Percentiles rank a stretch among this genome's conserved stretches.
Evolutionary conservation across 1,140 invertebrate species (phyloP).

Genomic region (Lethocerus indicus): DNA sequence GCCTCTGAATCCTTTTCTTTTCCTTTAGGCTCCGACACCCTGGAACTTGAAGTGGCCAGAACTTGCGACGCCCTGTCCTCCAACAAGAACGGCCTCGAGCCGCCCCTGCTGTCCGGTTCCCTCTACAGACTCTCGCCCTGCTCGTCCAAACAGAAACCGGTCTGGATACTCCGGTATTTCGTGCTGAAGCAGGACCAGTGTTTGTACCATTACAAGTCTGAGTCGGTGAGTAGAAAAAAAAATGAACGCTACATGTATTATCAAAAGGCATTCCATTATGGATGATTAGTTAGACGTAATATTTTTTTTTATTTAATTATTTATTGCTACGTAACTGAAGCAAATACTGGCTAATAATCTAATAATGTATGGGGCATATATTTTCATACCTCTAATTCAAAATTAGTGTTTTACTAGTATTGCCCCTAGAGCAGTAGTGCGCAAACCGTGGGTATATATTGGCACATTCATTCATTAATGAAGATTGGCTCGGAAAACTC

Average conservation of each 20-base stretch:
- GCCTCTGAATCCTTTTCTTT: neutral
- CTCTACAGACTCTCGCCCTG: constrained; percentile 52
- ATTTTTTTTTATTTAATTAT: neutral
- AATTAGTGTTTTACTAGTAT: too few species aligned
- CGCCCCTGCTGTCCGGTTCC: constrained; percentile 43
- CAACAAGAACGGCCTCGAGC: constrained; percentile 17
- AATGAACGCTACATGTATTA: too few species aligned
- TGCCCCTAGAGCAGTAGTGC: too few species aligned
- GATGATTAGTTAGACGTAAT: neutral
- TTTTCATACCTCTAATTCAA: too few species aligned
- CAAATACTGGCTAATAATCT: too few species aligned
- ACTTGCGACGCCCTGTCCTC: constrained; percentile 64
- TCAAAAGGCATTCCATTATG: neutral
- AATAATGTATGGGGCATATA: too few species aligned
- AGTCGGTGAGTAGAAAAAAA: constrained; percentile 51
- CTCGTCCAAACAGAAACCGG: constrained; percentile 33
- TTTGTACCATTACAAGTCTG: constrained; percentile 88
- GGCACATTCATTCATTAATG: too few species aligned
- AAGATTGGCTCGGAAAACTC: too few species aligned
- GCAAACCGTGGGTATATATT: too few species aligned
- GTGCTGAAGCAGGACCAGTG: constrained; percentile 79
- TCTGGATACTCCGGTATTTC: constrained; percentile 84
- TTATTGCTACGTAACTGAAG: too few species aligned
- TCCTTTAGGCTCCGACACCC: constrained; percentile 38
- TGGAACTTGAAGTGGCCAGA: constrained; percentile 74